These are phyloP conservation scores for Sebastes vulpes DNA, from an alignment of 2,797 vertebrate genomes.

Conservation along the genomic window DNA sequence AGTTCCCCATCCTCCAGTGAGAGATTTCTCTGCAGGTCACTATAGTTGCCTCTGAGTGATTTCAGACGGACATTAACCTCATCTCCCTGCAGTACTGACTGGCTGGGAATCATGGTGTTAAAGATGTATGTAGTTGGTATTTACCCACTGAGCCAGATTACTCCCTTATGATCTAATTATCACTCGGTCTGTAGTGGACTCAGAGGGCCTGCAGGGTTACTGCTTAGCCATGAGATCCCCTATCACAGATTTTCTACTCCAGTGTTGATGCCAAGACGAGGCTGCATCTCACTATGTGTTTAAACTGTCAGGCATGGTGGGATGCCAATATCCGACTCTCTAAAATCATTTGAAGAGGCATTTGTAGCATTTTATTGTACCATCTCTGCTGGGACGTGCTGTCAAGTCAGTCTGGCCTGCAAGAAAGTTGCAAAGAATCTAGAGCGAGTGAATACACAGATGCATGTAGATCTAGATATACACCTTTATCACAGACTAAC, in stretches of 20 bases:
- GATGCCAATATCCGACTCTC: not conserved
- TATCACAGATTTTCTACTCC: slow-evolving; percentile 34
- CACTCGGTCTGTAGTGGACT: slow-evolving; percentile 51
- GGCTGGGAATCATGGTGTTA: slow-evolving; percentile 42
- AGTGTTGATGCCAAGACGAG: slow-evolving; percentile 22
- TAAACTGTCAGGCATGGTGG: not conserved
- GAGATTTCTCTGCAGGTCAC: slow-evolving; percentile 18
- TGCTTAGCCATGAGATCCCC: slow-evolving; percentile 51
- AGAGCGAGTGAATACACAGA: not conserved
- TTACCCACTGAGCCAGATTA: slow-evolving; percentile 72
- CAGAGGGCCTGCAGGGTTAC: slow-evolving; percentile 55
- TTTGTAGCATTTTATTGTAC: not conserved
- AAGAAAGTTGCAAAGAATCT: not conserved
- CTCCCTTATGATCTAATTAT: slow-evolving; percentile 76
- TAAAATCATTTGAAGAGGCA: slow-evolving; percentile 1
- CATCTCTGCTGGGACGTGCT: not conserved
- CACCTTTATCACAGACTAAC: not conserved
- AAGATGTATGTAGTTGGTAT: slow-evolving; percentile 69
- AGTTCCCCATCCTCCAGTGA: not conserved
- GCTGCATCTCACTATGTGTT: slow-evolving; percentile 4
- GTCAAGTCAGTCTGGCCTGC: not conserved
- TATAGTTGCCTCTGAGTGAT: slow-evolving; percentile 22
- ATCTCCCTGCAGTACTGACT: slow-evolving; percentile 46
- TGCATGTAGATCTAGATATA: not conserved
- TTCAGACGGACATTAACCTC: slow-evolving; percentile 53